Conservation (phyloP, 2,888 invertebrate genomes). For the Synanthedon tipuliformis region DNA sequence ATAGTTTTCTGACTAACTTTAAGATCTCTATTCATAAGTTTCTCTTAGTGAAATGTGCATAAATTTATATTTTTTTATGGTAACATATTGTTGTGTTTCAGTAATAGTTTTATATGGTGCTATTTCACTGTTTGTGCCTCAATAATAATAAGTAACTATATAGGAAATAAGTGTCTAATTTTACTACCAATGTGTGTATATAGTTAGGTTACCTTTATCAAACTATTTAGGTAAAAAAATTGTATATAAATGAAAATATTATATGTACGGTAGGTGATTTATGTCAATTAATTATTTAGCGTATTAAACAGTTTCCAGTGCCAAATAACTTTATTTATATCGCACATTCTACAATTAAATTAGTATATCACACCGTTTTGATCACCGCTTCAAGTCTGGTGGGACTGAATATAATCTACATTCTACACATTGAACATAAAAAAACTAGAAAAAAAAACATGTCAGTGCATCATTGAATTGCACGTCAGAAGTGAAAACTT, state of each 20-base stretch:
- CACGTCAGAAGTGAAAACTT: no score
- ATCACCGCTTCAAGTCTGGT: no score
- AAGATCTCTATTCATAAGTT: no score
- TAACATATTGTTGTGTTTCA: background rate
- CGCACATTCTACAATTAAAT: slow-evolving; percentile 9
- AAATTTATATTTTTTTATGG: background rate
- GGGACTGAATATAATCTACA: no score
- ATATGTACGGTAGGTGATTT: slow-evolving; percentile 1
- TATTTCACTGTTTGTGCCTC: slow-evolving; percentile 65
- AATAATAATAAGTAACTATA: slow-evolving; percentile 19
- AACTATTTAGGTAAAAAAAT: no score
- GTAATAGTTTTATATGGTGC: slow-evolving; percentile 30
- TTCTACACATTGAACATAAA: no score
- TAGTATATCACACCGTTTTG: no score
- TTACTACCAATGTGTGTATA: background rate
- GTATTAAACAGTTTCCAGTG: slow-evolving; percentile 2
- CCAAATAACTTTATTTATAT: background rate
- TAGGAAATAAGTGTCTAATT: background rate
- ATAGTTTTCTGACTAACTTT: no score
- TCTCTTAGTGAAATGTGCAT: no score
- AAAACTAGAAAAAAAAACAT: no score
- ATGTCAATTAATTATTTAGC: slow-evolving; percentile 1
- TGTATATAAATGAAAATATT: background rate
- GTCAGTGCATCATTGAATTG: no score
- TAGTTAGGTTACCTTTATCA: background rate